Evolutionary conservation across 2,888 invertebrate genomes (phyloP).

Genomic region (Dolomedes plantarius): DNA sequence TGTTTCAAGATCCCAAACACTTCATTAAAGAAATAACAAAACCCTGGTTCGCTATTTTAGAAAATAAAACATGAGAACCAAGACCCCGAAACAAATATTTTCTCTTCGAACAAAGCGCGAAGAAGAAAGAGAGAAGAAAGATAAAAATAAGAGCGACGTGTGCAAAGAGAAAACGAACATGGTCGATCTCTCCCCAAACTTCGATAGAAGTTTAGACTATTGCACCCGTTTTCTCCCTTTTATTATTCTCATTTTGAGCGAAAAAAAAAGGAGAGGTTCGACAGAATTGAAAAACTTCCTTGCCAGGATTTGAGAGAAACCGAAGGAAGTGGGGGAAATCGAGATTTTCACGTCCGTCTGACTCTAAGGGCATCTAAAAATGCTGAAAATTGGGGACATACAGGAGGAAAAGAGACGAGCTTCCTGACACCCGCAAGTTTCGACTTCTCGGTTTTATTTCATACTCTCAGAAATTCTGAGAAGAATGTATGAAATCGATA

Average conservation of each 20-base stretch:
- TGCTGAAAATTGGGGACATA: not conserved
- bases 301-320: not conserved
- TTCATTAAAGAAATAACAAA: too few relatives aligned
- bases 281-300: constrained; percentile 17
- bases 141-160: not conserved
- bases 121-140: not conserved
- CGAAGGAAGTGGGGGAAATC: not conserved
- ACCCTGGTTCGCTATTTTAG: too few relatives aligned
- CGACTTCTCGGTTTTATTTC: too few relatives aligned
- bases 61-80: too few relatives aligned
- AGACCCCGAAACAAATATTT: not conserved
- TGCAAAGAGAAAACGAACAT: not conserved
- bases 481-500: too few relatives aligned
- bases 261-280: not conserved
- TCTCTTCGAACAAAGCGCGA: not conserved
- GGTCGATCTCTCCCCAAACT: not conserved
- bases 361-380: not conserved
- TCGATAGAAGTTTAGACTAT: not conserved
- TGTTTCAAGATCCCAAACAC: too few relatives aligned
- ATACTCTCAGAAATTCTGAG: too few relatives aligned
- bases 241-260: constrained; percentile 3
- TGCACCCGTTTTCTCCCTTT: not conserved
- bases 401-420: too few relatives aligned
- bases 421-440: too few relatives aligned
- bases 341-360: not conserved